Conservation (phyloP, 2,888 invertebrate genomes). For the Caenorhabditis sulstoni region DNA sequence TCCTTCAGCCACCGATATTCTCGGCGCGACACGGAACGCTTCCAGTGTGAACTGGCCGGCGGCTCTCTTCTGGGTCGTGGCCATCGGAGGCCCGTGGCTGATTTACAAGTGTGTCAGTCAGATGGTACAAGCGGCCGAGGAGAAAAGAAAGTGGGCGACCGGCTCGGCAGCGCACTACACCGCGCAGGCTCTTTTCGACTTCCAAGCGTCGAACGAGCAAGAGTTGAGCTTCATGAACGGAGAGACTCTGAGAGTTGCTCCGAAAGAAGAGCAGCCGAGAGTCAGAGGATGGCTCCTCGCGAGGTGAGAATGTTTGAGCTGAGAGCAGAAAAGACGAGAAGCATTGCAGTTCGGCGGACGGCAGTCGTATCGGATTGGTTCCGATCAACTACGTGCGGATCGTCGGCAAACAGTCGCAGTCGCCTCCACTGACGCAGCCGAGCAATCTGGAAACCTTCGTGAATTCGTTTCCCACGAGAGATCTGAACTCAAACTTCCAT, state of each 20-base stretch:
- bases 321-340: neutral
- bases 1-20: conserved; percentile 67
- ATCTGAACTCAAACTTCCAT: conserved; percentile 36
- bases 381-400: conserved; percentile 84
- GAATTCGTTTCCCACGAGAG: conserved; percentile 26
- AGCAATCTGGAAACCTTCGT: conserved; percentile 50
- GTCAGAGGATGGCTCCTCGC: conserved; percentile 84
- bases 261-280: conserved; percentile 87
- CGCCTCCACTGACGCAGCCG: conserved; percentile 65
- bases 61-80: conserved; percentile 90
- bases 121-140: conserved; percentile 78
- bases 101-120: conserved; percentile 88
- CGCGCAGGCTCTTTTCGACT: conserved; percentile 86
- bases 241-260: conserved; percentile 89
- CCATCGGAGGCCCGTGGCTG: conserved; percentile 93
- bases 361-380: conserved; percentile 83
- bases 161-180: conserved; percentile 83
- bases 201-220: conserved; percentile 85
- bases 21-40: conserved; percentile 56
- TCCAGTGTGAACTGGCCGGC: conserved; percentile 87
- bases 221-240: conserved; percentile 89
- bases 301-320: conserved; percentile 71
- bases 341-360: conserved; percentile 81
- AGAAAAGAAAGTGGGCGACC: conserved; percentile 82
- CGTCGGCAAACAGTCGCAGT: conserved; percentile 78